Evolutionary conservation across 2,113 vertebrate genomes (phyloP), one percentile per base, ranked within the genome.

Genomic region (Pseudorasbora parva): DNA sequence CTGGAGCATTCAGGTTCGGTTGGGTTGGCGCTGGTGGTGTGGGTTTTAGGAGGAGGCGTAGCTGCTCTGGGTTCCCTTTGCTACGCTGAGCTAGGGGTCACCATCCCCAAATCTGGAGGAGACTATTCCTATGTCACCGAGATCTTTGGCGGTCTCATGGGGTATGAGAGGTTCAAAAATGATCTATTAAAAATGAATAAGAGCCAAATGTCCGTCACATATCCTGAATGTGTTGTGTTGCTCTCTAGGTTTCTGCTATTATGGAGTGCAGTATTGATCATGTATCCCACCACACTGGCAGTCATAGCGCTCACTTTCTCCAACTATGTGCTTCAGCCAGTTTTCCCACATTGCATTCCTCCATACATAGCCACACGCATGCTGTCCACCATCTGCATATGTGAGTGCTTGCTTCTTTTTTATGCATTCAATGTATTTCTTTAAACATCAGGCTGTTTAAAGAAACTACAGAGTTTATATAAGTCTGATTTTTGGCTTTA

Each of bases 61-160:
- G 95, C 98, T 0, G 97, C 94, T 7, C 92, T 99, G n/a, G 98
- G 98, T 51, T 97, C 98, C 0, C 91, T 99, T 0, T 99, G 98
- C 85, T 99, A 99, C 0, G 98, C 98, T 1, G 98, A 99, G 74
- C 94, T 99, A 84, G 98, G 98, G 11, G 98, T 99, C 60, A 94
- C 98, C 87, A 99, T 99, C 89, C 97, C 98, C 76, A 98, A 97
- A 87, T 99, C 98, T 0, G 98, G 98, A 7, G 98, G 97, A 37
- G 98, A 99, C 91, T 99, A 99, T 41, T 96, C 97, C 64, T 99
- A 99, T 2, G 98, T 99, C 87, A 98, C 95, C 0, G 96, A 98
- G 93, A 97, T 99, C 84, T 99, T 99, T 81, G 98, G 98, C 72
- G 97, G 96, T 80, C 93, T 99, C 87, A 94, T 95, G 72, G 98